Base-by-base conservation (phyloP, 2,797 vertebrate genomes). In the Sebastes hubbsi region DNA sequence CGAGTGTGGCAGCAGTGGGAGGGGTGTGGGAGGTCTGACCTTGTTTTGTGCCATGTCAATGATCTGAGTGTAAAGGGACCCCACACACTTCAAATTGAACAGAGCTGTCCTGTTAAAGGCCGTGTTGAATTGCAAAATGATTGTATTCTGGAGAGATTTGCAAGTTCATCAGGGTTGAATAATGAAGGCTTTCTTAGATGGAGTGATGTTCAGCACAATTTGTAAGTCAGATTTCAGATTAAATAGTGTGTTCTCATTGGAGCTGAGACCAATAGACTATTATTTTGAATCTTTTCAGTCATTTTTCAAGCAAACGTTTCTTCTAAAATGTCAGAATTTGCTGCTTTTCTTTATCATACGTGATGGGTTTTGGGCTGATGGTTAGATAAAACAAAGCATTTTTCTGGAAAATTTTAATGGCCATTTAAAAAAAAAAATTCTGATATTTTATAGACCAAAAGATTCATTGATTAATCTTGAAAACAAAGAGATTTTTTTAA, bases 21-120 rank as follows among this genome's bases (percentile, higher is more conserved):
- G 65, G 83, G 10, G 32, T 55, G 86, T 90, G 82, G 91, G 87
- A 86, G 61, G 81, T 78, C 82, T 86, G 88, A 88, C 90, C 78
- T 87, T 87, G 78, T 81, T 78, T 80, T 80, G 81, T 79, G 71
- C 72, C 71, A 58, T 80, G 80, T 90, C 88, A 89, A 36, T 80
- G 72, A 87, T 75, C 72, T 32, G 79, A 85, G 71, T 67, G 80
- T 64, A 66, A 70, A 85, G 70, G 75, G 69, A 75, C 69, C 54
- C 59, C 64, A 71, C 77, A 49, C 65, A 49, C 65, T 82, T 80
- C 63, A 46, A 63, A 69, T 78, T 59, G 49, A 78, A 87, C 87
- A 78, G 70, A 58, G 56, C 72, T 60, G 69, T 27, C 22, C 81
- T 84, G 78, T 82, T 72, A 29, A 61, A 20, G 27, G 10, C 55